phyloP scores from a whole-genome alignment of 2,113 vertebrate species.

The Dasyurus viverrinus region DNA sequence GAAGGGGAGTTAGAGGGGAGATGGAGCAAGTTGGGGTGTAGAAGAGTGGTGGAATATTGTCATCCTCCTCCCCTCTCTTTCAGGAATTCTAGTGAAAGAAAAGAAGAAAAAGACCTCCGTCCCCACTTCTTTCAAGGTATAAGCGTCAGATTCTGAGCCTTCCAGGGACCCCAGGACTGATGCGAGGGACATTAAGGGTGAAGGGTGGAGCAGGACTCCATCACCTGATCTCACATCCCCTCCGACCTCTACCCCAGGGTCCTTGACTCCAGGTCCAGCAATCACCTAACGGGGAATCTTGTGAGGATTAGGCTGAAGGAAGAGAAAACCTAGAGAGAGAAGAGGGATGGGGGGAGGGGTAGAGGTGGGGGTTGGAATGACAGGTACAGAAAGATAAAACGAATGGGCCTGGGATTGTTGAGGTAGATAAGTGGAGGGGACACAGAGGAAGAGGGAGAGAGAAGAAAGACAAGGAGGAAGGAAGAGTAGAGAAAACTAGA shows the following conservation, averaged over 20 bases:
- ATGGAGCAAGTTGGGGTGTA: slow-evolving; percentile 52
- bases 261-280: background rate
- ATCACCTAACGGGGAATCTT: background rate
- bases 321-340: background rate
- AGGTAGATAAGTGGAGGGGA: background rate
- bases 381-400: background rate
- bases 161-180: slow-evolving; percentile 36
- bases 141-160: background rate
- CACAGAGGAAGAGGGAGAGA: background rate
- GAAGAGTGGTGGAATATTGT: slow-evolving; percentile 32
- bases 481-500: background rate
- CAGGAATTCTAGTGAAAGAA: background rate
- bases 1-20: background rate
- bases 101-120: background rate
- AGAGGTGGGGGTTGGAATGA: background rate
- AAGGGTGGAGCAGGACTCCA: background rate
- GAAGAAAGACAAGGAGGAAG: background rate
- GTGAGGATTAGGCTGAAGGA: background rate
- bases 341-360: background rate
- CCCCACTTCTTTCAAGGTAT: background rate
- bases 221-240: background rate
- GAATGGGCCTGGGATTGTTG: background rate
- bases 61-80: background rate
- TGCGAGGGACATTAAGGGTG: background rate
- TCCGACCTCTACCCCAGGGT: background rate